Base-by-base conservation (phyloP, 2,797 vertebrate species). In the Valencia hispanica region DNA sequence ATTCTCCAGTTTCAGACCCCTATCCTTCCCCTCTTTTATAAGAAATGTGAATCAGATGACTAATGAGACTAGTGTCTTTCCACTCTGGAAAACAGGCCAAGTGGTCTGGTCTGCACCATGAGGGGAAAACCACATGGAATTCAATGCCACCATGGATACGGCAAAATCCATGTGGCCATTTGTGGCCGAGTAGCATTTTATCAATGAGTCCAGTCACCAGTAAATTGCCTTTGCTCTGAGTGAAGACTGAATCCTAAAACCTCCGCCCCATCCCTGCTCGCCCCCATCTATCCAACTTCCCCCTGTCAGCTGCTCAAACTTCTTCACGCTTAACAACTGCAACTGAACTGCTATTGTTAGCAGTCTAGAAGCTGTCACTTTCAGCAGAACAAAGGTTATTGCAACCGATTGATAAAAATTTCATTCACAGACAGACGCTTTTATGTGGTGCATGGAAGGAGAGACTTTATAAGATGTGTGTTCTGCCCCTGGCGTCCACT, bases 361-460 rank as follows among this genome's bases (percentile, higher is more conserved):
- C 94, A 90, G 91, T 95, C 91, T 94, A 89, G 87, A 93, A 91
- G 91, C 93, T 87, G 93, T 94, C 94, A 90, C 91, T 94, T 94
- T 90, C 91, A 79, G 82, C 77, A 87, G 94, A 96, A 95, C 95
- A 96, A 95, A 96, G 95, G 94, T 94, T 94, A 93, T 92, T 89
- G 93, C 91, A 86, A 82, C 91, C 84, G 91, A 94, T 94, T 96
- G 94, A 95, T 95, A 94, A 94, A 95, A 95, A 92, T 94, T 94
- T 94, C 84, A 94, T 95, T 91, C 86, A 84, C 88, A 93, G 93
- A 92, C 93, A 75, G 90, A 63, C 70, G 82, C 94, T 94, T 95
- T 95, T 90, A 93, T 94, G 92, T 93, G 91, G 82, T 79, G 86
- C 75, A 72, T 65, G 10, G 88, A 88, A 87, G 89, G 86, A 84